phyloP scores from a whole-genome alignment of 37 sponge, comb jelly and placozoan genomes.

The Beroe forskalii region DNA sequence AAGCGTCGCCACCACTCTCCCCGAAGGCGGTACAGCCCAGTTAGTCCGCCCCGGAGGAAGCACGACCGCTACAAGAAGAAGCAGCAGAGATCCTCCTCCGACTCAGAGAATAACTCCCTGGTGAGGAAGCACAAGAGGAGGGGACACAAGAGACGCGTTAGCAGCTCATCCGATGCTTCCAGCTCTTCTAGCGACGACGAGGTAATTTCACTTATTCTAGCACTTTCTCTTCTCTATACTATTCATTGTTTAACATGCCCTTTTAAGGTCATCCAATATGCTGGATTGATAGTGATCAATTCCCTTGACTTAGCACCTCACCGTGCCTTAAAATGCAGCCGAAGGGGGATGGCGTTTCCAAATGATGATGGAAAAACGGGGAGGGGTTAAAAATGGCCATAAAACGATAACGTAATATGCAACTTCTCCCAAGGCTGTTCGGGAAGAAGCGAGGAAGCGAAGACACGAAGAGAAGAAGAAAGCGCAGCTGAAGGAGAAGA shows the following conservation, averaged over 20 bases:
- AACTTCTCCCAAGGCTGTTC: not conserved
- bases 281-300: too few species aligned
- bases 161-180: not conserved
- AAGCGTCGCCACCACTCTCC: constrained; percentile 1
- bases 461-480: constrained; percentile 23
- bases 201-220: not conserved
- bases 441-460: constrained; percentile 1
- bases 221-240: not conserved
- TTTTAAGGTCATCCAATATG: too few species aligned
- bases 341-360: too few species aligned
- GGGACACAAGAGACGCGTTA: not conserved
- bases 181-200: not conserved
- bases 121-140: not conserved
- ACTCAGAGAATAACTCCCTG: not conserved
- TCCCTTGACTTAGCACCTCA: too few species aligned
- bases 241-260: not conserved
- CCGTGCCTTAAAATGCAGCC: too few species aligned
- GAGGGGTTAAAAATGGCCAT: too few species aligned
- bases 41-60: constrained; percentile 10
- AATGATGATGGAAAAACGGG: too few species aligned
- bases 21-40: constrained; percentile 7
- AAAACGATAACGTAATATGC: not conserved
- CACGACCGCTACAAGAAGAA: constrained; percentile 16
- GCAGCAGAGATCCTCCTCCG: not conserved
- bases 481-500: not conserved